Percentiles rank a stretch among this genome's conserved stretches.
These are phyloP conservation scores for Maccullochella peelii DNA, from an alignment of 2,113 vertebrate species.

Conservation along the genomic window DNA sequence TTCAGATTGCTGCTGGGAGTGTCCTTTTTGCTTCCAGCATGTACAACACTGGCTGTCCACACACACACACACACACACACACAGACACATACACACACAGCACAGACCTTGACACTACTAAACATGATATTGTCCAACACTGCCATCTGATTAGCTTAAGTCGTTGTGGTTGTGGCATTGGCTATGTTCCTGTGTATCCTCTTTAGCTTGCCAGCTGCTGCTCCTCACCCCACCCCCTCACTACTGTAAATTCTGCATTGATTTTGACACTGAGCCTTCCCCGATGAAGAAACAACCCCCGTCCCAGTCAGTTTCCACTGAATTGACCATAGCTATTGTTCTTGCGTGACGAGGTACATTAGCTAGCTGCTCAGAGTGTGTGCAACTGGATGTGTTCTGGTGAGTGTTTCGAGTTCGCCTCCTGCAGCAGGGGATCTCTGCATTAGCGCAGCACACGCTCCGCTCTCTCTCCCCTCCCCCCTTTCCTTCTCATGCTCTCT, in stretches of 20 bases:
- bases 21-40: slow-evolving; percentile 51
- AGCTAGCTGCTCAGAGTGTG: slow-evolving; percentile 36
- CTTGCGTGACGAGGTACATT: slow-evolving; percentile 3
- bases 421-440: slow-evolving; percentile 85
- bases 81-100: slow-evolving; percentile 16
- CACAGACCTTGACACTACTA: slow-evolving; percentile 17
- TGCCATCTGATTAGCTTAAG: slow-evolving; percentile 50
- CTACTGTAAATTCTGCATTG: slow-evolving; percentile 38
- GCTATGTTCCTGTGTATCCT: slow-evolving; percentile 33
- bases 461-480: slow-evolving; percentile 72
- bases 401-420: slow-evolving; percentile 76
- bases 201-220: slow-evolving; percentile 55
- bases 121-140: slow-evolving; percentile 14
- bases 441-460: slow-evolving; percentile 82
- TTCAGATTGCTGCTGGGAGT: slow-evolving; percentile 70
- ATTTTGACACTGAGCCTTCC: slow-evolving; percentile 38
- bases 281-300: slow-evolving; percentile 11
- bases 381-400: slow-evolving; percentile 34
- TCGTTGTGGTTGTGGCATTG: slow-evolving; percentile 34
- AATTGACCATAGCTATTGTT: slow-evolving; percentile 64
- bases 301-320: not conserved
- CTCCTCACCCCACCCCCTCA: slow-evolving; percentile 47
- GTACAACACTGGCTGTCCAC: slow-evolving; percentile 33
- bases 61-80: slow-evolving; percentile 30
- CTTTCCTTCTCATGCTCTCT: slow-evolving; percentile 44